Evolutionary conservation across 2,797 vertebrate species (phyloP).

Genomic region (Nannoperca obscura): DNA sequence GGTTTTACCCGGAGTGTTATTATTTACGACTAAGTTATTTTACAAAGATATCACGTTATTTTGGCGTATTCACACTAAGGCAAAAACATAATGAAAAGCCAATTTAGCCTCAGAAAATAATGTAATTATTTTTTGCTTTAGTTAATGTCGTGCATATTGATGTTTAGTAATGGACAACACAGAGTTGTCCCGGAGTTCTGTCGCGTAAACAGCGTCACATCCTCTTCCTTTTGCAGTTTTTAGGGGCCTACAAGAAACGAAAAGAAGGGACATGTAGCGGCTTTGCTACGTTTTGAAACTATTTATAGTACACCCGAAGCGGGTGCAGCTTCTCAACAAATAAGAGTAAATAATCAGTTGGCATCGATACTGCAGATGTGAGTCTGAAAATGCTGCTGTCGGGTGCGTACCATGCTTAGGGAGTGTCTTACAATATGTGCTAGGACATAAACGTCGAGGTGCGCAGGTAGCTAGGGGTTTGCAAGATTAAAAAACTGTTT

Average conservation of each 20-base stretch:
- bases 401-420: constrained; percentile 69
- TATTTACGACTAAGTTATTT: neutral
- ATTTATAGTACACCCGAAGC: neutral
- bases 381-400: constrained; percentile 26
- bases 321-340: neutral
- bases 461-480: constrained; percentile 44
- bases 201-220: constrained; percentile 76
- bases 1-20: constrained; percentile 47
- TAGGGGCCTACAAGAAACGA: constrained; percentile 80
- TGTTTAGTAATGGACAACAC: constrained; percentile 34
- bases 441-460: constrained; percentile 78
- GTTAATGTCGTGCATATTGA: no score
- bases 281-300: constrained; percentile 43
- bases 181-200: constrained; percentile 57
- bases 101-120: fast-evolving
- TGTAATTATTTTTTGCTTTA: no score
- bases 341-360: neutral
- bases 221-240: constrained; percentile 77
- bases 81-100: fast-evolving
- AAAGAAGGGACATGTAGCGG: constrained; percentile 70
- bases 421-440: constrained; percentile 82
- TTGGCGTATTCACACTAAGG: fast-evolving
- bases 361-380: constrained; percentile 8
- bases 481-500: neutral
- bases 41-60: fast-evolving